Percentiles rank a stretch among this genome's conserved stretches.
Evolutionary conservation across 1,140 invertebrate species (phyloP).

Genomic region (Melitaea cinxia): DNA sequence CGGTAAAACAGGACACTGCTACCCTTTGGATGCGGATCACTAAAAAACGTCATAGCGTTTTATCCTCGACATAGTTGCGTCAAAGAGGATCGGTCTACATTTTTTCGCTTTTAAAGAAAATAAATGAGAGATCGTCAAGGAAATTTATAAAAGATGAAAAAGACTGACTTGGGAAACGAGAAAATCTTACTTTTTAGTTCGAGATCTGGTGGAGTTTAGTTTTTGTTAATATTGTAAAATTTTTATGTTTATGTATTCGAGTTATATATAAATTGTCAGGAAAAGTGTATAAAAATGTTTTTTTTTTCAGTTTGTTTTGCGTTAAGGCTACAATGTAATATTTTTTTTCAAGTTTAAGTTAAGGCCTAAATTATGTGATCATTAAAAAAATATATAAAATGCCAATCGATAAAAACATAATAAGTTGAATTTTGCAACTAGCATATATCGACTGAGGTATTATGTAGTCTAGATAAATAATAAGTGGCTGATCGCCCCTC

Average conservation of each 20-base stretch:
- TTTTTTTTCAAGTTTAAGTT: too few relatives aligned
- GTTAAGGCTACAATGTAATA: too few relatives aligned
- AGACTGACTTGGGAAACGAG: conserved; percentile 20
- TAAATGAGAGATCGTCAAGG: conserved; percentile 14
- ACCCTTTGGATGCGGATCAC: not conserved
- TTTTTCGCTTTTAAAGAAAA: conserved; percentile 17
- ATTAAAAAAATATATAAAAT: too few relatives aligned
- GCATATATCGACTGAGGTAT: too few relatives aligned
- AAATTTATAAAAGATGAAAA: conserved; percentile 29
- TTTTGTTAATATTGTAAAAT: not conserved
- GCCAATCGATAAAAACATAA: too few relatives aligned
- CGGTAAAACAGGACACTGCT: not conserved
- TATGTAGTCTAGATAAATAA: too few relatives aligned
- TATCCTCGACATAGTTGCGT: not conserved
- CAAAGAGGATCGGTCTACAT: not conserved
- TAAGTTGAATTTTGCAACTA: too few relatives aligned
- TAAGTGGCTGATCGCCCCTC: too few relatives aligned
- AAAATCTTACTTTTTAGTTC: conserved; percentile 10
- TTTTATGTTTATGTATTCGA: not conserved
- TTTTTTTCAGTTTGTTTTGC: too few relatives aligned
- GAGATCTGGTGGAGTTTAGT: conserved; percentile 3
- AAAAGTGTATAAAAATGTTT: too few relatives aligned
- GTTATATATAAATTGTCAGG: not conserved
- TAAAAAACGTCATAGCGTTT: not conserved
- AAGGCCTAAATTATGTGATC: too few relatives aligned